phyloP scores from a whole-genome alignment of 2,797 vertebrate genomes.

The Darevskia mixta region DNA sequence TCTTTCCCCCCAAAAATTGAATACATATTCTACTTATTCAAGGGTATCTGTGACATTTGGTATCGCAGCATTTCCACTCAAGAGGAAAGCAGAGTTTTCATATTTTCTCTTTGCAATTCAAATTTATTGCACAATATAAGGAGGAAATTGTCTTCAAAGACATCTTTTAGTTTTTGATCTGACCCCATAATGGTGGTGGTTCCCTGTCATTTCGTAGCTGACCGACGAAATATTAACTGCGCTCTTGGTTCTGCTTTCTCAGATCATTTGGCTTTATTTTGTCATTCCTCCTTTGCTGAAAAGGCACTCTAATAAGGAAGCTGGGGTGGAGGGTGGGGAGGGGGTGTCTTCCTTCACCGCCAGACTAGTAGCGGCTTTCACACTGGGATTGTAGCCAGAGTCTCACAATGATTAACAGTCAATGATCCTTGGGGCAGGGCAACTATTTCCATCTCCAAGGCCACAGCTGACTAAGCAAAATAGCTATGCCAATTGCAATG shows the following conservation, averaged over 20 bases:
- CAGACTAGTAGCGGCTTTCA: conserved; percentile 13
- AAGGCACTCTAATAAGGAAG: background rate
- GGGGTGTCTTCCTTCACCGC: background rate
- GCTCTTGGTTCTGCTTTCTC: conserved; percentile 36
- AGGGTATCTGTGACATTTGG: conserved; percentile 20
- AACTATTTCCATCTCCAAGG: conserved; percentile 29
- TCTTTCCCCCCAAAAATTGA: conserved; percentile 8
- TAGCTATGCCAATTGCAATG: conserved; percentile 17
- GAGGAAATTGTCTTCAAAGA: background rate
- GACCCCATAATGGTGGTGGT: conserved; percentile 32
- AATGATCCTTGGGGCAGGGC: conserved; percentile 25
- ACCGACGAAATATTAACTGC: conserved; percentile 44
- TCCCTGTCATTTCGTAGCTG: conserved; percentile 33
- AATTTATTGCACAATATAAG: background rate
- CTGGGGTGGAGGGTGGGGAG: background rate
- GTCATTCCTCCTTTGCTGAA: conserved; percentile 35
- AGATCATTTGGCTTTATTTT: conserved; percentile 29
- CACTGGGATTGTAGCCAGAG: conserved; percentile 21
- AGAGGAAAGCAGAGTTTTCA: conserved; percentile 41
- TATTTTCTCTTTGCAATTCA: conserved; percentile 49
- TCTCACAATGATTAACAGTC: conserved; percentile 42
- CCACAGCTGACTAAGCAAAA: conserved; percentile 43
- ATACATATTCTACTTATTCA: conserved; percentile 36
- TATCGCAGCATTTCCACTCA: conserved; percentile 22
- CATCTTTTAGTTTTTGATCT: conserved; percentile 50